Percentiles rank a stretch among this genome's conserved stretches.
Evolutionary conservation across 2,797 vertebrate genomes (phyloP).

Genomic region (Vireo griseus): DNA sequence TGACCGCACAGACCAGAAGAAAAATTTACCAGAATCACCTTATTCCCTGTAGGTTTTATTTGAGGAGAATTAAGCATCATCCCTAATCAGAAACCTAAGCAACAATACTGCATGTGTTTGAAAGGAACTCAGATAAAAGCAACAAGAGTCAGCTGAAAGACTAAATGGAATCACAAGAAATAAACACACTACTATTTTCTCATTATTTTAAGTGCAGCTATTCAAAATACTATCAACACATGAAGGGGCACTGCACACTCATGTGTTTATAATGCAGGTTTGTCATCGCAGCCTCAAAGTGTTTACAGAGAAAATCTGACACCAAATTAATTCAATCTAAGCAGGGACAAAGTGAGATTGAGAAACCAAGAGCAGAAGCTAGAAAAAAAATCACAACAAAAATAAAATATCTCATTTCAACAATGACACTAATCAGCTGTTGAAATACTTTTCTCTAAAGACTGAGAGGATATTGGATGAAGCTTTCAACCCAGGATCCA

Average conservation of each 20-base stretch:
- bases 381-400: neutral
- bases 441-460: neutral
- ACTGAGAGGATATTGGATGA: neutral
- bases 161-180: neutral
- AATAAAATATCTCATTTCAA: neutral
- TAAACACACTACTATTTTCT: neutral
- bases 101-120: neutral
- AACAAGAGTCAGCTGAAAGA: neutral
- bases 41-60: neutral
- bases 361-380: neutral
- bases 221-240: neutral
- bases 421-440: neutral
- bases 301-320: neutral
- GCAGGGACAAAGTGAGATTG: neutral
- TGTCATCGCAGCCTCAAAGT: neutral
- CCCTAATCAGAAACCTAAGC: neutral
- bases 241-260: neutral
- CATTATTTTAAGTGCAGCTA: neutral
- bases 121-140: neutral
- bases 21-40: neutral
- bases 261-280: neutral
- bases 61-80: neutral
- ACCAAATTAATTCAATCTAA: conserved; percentile 5
- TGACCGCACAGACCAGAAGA: neutral
- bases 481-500: neutral